These are phyloP conservation scores for Menidia beryllina DNA, from an alignment of 2,113 vertebrate genomes.

Conservation along the genomic window DNA sequence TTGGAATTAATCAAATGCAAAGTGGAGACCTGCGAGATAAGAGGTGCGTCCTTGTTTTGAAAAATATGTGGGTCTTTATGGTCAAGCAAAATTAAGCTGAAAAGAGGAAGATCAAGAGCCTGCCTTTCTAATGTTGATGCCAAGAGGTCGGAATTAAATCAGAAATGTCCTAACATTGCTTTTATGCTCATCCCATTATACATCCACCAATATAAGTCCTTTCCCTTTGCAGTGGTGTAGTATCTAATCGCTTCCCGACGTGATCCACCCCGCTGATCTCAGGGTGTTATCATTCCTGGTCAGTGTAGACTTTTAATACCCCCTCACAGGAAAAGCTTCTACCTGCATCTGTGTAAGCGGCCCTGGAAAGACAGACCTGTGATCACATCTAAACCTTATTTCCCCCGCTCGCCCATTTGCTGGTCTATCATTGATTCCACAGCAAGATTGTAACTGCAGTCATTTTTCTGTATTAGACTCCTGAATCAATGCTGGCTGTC, in stretches of 20 bases:
- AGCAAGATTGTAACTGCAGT: neutral
- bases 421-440: neutral
- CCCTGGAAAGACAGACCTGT: constrained; percentile 24
- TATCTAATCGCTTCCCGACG: constrained; percentile 12
- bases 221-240: neutral
- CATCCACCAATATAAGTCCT: too few species aligned
- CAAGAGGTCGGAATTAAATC: constrained; percentile 78
- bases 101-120: constrained; percentile 80
- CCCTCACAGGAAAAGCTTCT: constrained; percentile 38
- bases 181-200: neutral
- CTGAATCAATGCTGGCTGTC: constrained; percentile 12
- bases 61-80: neutral
- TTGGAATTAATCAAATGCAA: constrained; percentile 86
- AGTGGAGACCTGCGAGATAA: constrained; percentile 76
- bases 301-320: constrained; percentile 69
- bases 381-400: constrained; percentile 3
- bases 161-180: neutral
- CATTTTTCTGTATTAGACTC: constrained; percentile 23
- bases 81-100: neutral
- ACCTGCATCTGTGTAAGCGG: neutral
- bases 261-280: constrained; percentile 81
- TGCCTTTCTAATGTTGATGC: constrained; percentile 88
- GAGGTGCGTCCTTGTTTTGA: constrained; percentile 22
- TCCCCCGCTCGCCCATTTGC: neutral
- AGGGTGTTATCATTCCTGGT: constrained; percentile 73